Conservation (phyloP, 2,797 vertebrate species). For the Chiloscyllium punctatum region DNA sequence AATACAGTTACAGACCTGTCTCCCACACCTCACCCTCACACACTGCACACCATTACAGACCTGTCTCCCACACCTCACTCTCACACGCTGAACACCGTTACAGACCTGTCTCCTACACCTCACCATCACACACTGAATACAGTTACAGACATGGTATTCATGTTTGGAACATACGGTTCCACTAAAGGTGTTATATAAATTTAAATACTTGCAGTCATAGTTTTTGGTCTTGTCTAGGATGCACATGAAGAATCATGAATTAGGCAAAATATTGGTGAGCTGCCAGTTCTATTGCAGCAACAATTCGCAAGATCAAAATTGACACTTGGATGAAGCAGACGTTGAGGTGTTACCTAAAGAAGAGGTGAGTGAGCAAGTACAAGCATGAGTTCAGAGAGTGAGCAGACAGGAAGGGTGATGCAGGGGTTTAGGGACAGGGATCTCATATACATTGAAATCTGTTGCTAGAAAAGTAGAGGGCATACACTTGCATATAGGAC, state of each 20-base stretch:
- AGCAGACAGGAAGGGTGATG: background rate
- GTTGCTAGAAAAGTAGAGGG: background rate
- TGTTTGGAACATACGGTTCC: too few species aligned
- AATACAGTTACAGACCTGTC: too few species aligned
- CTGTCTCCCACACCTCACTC: too few species aligned
- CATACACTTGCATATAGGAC: background rate
- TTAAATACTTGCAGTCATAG: too few species aligned
- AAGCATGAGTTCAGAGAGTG: background rate
- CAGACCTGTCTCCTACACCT: too few species aligned
- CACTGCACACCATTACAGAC: too few species aligned
- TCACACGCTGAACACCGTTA: too few species aligned
- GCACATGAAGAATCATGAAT: background rate
- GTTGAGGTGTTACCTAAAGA: background rate
- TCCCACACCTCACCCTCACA: too few species aligned
- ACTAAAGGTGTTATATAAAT: too few species aligned
- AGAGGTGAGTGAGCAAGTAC: background rate
- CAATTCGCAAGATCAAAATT: background rate
- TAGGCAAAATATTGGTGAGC: background rate
- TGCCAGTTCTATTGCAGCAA: background rate
- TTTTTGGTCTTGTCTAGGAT: background rate
- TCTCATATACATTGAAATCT: background rate
- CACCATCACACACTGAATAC: too few species aligned
- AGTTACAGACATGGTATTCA: too few species aligned
- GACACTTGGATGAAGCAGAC: background rate
- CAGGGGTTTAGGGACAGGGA: background rate